Evolutionary conservation across 2,113 vertebrate species (phyloP).

Genomic region (Scomber scombrus): DNA sequence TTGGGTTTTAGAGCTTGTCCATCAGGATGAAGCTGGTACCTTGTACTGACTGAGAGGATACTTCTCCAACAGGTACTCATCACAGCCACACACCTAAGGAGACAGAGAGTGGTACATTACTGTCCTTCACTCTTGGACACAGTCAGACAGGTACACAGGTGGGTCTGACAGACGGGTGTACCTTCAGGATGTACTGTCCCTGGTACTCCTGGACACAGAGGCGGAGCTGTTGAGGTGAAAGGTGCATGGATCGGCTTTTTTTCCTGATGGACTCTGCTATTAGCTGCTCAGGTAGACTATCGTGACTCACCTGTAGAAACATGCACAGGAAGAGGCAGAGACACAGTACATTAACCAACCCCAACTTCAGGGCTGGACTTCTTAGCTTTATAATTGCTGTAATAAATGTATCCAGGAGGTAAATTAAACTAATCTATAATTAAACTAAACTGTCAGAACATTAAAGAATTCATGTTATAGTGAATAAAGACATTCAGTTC

Average conservation of each 20-base stretch:
- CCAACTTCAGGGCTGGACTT: too few species aligned
- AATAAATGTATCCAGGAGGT: too few species aligned
- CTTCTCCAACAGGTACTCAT: constrained; percentile 88
- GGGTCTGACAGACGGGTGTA: constrained; percentile 25
- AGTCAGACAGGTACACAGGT: neutral
- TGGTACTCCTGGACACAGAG: constrained; percentile 88
- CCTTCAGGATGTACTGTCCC: constrained; percentile 86
- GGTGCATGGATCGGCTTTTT: constrained; percentile 87
- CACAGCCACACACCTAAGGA: constrained; percentile 86
- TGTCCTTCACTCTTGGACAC: neutral
- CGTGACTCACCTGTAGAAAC: constrained; percentile 72
- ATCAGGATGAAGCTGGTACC: constrained; percentile 63
- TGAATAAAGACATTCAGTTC: too few species aligned
- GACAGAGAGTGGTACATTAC: neutral
- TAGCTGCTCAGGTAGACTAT: constrained; percentile 86
- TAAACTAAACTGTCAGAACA: too few species aligned
- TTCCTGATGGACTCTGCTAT: constrained; percentile 88
- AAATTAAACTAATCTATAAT: too few species aligned
- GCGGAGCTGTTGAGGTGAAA: constrained; percentile 86
- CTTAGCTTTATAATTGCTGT: too few species aligned
- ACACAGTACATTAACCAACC: too few species aligned
- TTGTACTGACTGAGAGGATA: constrained; percentile 88
- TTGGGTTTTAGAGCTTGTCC: neutral
- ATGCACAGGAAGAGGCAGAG: neutral
- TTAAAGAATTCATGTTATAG: too few species aligned